These are phyloP conservation scores for Dasypogon diadema DNA, from an alignment of 2,888 invertebrate genomes.

Conservation along the genomic window DNA sequence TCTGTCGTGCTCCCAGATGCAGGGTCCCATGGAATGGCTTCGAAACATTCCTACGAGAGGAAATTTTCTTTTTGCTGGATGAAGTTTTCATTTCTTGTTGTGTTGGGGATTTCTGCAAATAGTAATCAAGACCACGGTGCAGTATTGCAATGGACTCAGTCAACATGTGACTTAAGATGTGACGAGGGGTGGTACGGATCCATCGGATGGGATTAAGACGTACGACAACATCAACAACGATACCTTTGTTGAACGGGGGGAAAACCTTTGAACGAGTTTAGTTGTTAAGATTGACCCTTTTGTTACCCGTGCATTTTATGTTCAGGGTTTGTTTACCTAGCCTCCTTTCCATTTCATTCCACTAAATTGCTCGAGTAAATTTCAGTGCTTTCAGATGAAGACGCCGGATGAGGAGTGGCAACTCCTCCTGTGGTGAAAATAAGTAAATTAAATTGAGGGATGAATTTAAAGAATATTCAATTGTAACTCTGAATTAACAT, in stretches of 20 bases:
- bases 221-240: background rate
- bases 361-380: background rate
- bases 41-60: background rate
- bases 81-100: conserved; percentile 19
- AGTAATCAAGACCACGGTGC: conserved; percentile 28
- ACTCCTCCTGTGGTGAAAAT: no score
- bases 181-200: background rate
- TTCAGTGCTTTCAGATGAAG: no score
- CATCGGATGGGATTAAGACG: background rate
- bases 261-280: background rate
- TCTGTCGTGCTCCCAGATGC: conserved; percentile 19
- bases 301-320: background rate
- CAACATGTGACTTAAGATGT: conserved; percentile 11
- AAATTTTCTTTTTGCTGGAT: background rate
- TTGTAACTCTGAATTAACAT: no score
- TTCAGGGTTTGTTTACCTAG: background rate
- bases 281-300: background rate
- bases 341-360: background rate
- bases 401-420: no score
- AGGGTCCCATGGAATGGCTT: conserved; percentile 10
- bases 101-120: conserved; percentile 31
- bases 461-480: no score
- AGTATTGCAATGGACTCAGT: background rate
- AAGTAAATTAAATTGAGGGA: no score
- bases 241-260: background rate